These are phyloP conservation scores for Druon quercuslanigerum DNA, from an alignment of 1,140 invertebrate genomes.

Conservation along the genomic window DNA sequence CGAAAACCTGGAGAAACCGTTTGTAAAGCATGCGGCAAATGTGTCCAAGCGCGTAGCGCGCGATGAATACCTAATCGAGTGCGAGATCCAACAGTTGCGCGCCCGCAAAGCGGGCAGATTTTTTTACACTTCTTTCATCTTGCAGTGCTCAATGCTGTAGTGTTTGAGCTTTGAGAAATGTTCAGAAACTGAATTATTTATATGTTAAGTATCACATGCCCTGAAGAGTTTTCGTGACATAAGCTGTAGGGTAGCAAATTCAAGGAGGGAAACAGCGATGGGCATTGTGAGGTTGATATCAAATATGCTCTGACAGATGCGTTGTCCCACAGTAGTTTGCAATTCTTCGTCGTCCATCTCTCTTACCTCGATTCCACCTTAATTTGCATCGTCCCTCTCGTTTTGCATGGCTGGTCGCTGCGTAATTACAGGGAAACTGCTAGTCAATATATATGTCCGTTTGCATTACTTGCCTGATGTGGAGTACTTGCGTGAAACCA, in stretches of 20 bases:
- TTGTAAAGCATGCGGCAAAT: too few relatives aligned
- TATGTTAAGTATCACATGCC: too few relatives aligned
- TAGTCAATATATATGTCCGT: conserved; percentile 55
- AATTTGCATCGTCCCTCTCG: conserved; percentile 40
- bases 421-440: conserved; percentile 66
- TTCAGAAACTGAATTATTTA: too few relatives aligned
- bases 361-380: conserved; percentile 47
- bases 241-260: conserved; percentile 28
- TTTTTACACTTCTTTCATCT: too few relatives aligned
- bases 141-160: too few relatives aligned
- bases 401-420: conserved; percentile 48
- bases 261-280: conserved; percentile 41
- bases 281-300: conserved; percentile 60
- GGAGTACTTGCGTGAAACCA: conserved; percentile 32
- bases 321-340: conserved; percentile 73
- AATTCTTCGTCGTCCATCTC: conserved; percentile 65
- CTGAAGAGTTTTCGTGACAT: too few relatives aligned
- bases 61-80: too few relatives aligned
- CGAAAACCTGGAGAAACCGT: too few relatives aligned
- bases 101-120: too few relatives aligned
- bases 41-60: too few relatives aligned
- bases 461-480: conserved; percentile 50
- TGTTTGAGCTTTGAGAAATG: too few relatives aligned
- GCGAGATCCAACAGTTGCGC: too few relatives aligned
- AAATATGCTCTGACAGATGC: conserved; percentile 74